phyloP scores from a whole-genome alignment of 1,140 invertebrate species.

The Drosophila pectinifera region DNA sequence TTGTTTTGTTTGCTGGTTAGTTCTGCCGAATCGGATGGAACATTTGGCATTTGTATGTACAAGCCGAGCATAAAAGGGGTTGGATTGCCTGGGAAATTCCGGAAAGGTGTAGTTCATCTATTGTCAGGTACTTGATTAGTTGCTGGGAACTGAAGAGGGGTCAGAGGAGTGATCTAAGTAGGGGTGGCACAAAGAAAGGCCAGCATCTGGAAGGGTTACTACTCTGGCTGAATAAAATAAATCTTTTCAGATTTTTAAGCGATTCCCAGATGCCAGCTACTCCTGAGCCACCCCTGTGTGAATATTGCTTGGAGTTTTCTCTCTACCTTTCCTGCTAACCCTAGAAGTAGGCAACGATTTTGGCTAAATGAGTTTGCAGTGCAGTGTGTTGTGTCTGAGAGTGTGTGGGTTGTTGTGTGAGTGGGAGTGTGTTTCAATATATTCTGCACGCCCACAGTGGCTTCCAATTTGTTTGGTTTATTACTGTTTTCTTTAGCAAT shows the following conservation, averaged over 20 bases:
- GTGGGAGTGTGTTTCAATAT: conserved; percentile 22
- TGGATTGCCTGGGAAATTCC: conserved; percentile 16
- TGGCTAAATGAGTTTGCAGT: conserved; percentile 54
- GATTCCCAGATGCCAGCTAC: neutral
- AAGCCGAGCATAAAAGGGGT: conserved; percentile 42
- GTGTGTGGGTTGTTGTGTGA: conserved; percentile 15
- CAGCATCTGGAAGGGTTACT: neutral
- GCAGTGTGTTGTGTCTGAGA: conserved; percentile 27
- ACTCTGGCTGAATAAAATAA: neutral
- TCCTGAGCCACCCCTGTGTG: conserved; percentile 3
- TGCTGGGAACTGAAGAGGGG: conserved; percentile 33
- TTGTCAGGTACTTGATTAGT: conserved; percentile 84
- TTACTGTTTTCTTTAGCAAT: conserved; percentile 65
- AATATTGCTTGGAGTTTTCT: neutral
- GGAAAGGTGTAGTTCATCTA: conserved; percentile 59
- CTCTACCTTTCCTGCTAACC: neutral
- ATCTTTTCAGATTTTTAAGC: conserved; percentile 1
- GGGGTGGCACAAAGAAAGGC: neutral
- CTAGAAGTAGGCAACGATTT: conserved; percentile 43
- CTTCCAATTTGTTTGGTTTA: conserved; percentile 60
- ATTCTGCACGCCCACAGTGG: conserved; percentile 50
- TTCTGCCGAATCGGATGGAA: conserved; percentile 20
- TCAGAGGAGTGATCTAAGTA: conserved; percentile 6
- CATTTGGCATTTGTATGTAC: conserved; percentile 52
- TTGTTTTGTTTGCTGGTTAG: conserved; percentile 11